These are phyloP conservation scores for Eueremaeus valkanovi DNA, from an alignment of 2,888 invertebrate genomes.

Conservation along the genomic window DNA sequence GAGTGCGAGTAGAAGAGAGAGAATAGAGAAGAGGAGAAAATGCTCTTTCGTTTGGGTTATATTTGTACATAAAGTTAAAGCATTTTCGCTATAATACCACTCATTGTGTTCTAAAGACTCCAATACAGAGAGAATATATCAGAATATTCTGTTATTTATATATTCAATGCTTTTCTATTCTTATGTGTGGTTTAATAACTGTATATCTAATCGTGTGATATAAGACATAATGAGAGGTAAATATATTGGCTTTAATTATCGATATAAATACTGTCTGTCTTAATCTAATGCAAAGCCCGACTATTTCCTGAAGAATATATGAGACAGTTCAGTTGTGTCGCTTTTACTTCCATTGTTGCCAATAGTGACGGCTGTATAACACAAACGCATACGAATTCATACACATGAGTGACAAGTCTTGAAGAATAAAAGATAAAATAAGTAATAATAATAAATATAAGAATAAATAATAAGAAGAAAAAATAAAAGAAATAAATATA, in stretches of 20 bases:
- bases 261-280: not conserved
- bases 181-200: not conserved
- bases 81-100: not conserved
- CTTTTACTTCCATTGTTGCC: slow-evolving; percentile 4
- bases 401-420: not conserved
- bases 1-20: too few species aligned
- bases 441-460: too few species aligned
- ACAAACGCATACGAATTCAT: not conserved
- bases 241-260: not conserved
- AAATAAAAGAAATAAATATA: too few species aligned
- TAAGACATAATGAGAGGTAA: too few species aligned
- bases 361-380: not conserved
- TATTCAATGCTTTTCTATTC: not conserved
- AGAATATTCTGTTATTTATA: too few species aligned
- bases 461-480: too few species aligned
- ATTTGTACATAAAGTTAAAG: not conserved
- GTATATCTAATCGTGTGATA: not conserved
- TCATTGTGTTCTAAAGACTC: not conserved
- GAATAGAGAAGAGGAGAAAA: not conserved
- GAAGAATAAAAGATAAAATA: not conserved
- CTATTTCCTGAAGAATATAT: not conserved
- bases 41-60: not conserved
- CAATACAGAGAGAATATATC: not conserved
- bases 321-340: not conserved
- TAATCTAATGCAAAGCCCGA: not conserved